Conservation (phyloP, 2,797 vertebrate species). For the Halcyon smyrnensis region DNA sequence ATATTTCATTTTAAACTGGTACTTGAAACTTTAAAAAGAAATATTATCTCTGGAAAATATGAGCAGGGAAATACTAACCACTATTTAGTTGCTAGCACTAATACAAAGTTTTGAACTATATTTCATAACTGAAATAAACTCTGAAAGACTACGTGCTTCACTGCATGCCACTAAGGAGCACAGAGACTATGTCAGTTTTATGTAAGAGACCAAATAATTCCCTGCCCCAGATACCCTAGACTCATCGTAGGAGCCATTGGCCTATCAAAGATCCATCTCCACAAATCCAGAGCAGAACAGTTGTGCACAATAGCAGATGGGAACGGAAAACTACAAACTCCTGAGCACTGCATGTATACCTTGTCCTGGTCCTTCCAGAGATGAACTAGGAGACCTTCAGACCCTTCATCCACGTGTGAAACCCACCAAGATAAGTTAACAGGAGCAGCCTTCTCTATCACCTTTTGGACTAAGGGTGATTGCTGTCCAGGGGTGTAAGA, state of each 20-base stretch:
- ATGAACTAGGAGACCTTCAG: not conserved
- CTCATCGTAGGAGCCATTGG: not conserved
- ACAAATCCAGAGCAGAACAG: not conserved
- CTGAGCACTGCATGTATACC: not conserved
- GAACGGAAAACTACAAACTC: not conserved
- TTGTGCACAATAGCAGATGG: fast-evolving
- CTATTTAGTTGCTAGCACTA: not conserved
- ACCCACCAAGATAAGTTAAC: not conserved
- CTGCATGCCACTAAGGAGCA: not conserved
- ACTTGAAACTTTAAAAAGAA: not conserved
- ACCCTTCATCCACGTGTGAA: not conserved
- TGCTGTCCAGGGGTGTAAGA: not conserved
- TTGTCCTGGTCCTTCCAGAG: not conserved
- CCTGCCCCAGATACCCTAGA: not conserved
- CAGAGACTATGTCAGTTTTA: not conserved
- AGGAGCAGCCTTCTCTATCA: not conserved
- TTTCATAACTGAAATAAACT: not conserved
- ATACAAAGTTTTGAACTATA: not conserved
- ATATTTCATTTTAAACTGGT: not conserved
- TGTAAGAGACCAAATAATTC: not conserved
- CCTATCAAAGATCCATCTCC: not conserved
- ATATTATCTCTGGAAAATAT: not conserved
- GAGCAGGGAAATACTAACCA: not conserved
- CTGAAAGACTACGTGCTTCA: not conserved
- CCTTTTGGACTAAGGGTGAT: not conserved